Percentiles rank a stretch among this genome's conserved stretches.
Evolutionary conservation across 2,797 vertebrate genomes (phyloP).

Genomic region (Darevskia mixta): DNA sequence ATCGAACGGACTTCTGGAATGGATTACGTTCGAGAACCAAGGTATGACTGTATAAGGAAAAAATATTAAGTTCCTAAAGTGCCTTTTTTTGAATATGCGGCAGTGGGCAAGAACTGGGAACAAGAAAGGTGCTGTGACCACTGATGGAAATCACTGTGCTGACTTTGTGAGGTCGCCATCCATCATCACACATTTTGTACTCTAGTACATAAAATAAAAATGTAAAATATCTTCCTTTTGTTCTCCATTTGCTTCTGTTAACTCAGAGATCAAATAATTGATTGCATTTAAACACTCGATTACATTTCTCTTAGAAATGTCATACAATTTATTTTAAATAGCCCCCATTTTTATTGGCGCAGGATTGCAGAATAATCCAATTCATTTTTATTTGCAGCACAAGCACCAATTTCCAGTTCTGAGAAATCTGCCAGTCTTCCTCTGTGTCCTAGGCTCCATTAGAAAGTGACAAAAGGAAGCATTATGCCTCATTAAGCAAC

Average conservation of each 20-base stretch:
- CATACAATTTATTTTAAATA: conserved; percentile 55
- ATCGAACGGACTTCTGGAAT: no score
- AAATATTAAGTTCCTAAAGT: no score
- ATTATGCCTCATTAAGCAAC: conserved; percentile 66
- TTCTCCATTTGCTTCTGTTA: conserved; percentile 41
- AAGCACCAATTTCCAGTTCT: conserved; percentile 44
- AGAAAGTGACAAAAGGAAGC: conserved; percentile 62
- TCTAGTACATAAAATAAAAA: background rate
- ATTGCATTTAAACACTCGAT: conserved; percentile 52
- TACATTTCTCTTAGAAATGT: conserved; percentile 42
- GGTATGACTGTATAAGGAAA: no score
- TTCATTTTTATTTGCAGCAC: conserved; percentile 36
- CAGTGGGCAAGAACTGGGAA: no score
- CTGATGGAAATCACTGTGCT: background rate
- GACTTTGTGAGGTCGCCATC: background rate
- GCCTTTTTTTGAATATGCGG: no score
- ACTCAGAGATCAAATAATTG: conserved; percentile 28
- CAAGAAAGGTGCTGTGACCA: background rate
- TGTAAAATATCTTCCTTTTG: background rate
- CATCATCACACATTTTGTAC: background rate
- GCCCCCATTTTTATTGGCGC: conserved; percentile 48
- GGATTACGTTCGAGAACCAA: no score
- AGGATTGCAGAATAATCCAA: conserved; percentile 32
- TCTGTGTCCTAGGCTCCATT: conserved; percentile 53
- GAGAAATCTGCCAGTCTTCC: conserved; percentile 44